Base-by-base conservation (phyloP, 2,797 vertebrate species). In the Limnodromus scolopaceus region DNA sequence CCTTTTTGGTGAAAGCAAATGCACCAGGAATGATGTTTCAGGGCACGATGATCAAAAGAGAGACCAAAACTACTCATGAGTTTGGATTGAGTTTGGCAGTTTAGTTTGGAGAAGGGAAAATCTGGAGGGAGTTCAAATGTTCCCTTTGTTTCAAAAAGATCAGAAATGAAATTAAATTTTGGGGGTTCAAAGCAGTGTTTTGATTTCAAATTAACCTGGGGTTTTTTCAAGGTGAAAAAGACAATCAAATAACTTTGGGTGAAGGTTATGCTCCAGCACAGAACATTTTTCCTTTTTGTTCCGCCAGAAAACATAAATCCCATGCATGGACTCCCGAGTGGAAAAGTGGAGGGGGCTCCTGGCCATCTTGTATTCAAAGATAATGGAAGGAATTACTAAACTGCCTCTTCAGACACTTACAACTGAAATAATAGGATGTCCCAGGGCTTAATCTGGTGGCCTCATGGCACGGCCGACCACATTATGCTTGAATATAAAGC, bases 131-230 rank as follows among this genome's bases (percentile, higher is more conserved):
- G 89, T 90, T 92, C 94, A 95, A 78, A 87, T 74, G 79, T 60
- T 94, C 81, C 74, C 82, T 92, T 84, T 81, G 89, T 54, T 92
- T 87, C 66, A 90, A 51, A 90, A 94, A 90, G 89, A 92, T 87
- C 86, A 84, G 79, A 92, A 94, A 87, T 90, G 6, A 84, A 94
- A 92, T 84, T 84, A 55, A 92, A 64, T 64, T 68, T 66, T 0
- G 18, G 64, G 88, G 69, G 54, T 92, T 95, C 92, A 95, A 95
- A 92, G 89, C 70, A 61, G n/a, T 60, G 70, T 84, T 94, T 81
- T 77, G 36, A 16, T 92, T 94, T 87, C 65, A 77, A 63, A 87
- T 77, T 45, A 64, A 68, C 57, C 58, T 76, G 45, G 28, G 3
- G 6, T 51, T 79, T 88, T 92, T 79, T 18, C 54, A 89, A 84